These are phyloP conservation scores for Calliscelio sp. DNA, from an alignment of 2,888 invertebrate species.

Conservation along the genomic window DNA sequence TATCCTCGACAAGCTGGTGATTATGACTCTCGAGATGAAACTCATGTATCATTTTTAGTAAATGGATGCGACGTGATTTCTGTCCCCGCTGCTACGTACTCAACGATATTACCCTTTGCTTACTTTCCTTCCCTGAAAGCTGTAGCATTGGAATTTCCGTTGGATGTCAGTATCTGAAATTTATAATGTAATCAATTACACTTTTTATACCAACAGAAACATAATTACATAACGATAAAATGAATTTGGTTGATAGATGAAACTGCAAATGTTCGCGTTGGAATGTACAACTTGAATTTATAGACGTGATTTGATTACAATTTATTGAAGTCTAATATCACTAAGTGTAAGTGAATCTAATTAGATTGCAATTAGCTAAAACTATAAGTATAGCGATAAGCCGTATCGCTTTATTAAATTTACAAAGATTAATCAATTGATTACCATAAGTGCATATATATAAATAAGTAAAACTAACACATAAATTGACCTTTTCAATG, in stretches of 20 bases:
- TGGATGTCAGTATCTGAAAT: constrained; percentile 89
- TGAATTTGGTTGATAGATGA: constrained; percentile 9
- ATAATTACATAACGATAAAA: constrained; percentile 20
- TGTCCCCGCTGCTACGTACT: constrained; percentile 89
- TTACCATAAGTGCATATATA: too few species aligned
- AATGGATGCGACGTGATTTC: constrained; percentile 83
- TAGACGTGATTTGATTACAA: too few species aligned
- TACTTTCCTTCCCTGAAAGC: constrained; percentile 91
- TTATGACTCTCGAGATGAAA: constrained; percentile 75
- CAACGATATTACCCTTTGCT: constrained; percentile 91
- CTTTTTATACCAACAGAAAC: constrained; percentile 1
- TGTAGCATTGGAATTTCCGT: constrained; percentile 91
- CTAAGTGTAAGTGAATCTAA: too few species aligned
- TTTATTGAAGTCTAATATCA: too few species aligned
- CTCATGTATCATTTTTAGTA: constrained; percentile 83
- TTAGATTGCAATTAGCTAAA: too few species aligned
- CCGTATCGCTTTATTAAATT: too few species aligned
- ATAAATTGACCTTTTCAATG: too few species aligned
- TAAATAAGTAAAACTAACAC: too few species aligned
- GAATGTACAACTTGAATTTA: neutral
- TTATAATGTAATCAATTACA: constrained; percentile 38
- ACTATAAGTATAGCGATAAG: too few species aligned
- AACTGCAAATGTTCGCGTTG: neutral
- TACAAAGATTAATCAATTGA: too few species aligned
- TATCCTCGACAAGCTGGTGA: constrained; percentile 52